Evolutionary conservation across 2,888 invertebrate genomes (phyloP), one percentile per base, ranked within the genome.

Genomic region (Orthonychiurus folsomi): DNA sequence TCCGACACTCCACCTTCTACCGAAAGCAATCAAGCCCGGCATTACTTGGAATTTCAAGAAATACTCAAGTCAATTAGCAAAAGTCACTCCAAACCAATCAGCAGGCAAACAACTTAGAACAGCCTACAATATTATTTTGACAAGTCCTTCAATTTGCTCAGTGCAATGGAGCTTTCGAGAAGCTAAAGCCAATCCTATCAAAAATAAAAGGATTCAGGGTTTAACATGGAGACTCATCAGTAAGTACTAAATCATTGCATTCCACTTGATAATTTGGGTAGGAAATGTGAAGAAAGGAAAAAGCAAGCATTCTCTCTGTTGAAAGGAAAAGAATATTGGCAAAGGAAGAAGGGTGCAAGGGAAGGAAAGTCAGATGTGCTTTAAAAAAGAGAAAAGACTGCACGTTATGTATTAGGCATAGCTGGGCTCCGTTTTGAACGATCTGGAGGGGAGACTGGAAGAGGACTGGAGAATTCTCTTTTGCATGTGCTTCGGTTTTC

Each of bases 11-110:
- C 91, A 91, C 73, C 91, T 83, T 74, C 90, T 82, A 74, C 86
- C 82, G 78, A 90, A 90, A 69, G 87, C 87, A 73, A 90, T 86
- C 75, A 91, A 83, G 71, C 90, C 90, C 70, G 91, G 90, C 91
- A 91, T 91, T 61, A 20, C 20, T n/a, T n/a, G n/a, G n/a, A n/a
- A n/a, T n/a, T n/a, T n/a, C n/a, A n/a, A n/a, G n/a, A n/a, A n/a
- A n/a, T n/a, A n/a, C n/a, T n/a, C n/a, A n/a, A n/a, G n/a, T n/a
- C n/a, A n/a, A n/a, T n/a, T n/a, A n/a, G 9, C 9, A 37, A 37
- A 37, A 37, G 37, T 37, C 37, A 37, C 37, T 9, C 37, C 37
- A 37, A 37, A 37, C 5, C n/a, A n/a, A n/a, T n/a, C n/a, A n/a
- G n/a, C n/a, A n/a, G n/a, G n/a, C n/a, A n/a, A n/a, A n/a, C n/a